These are phyloP conservation scores for Bagarius yarrelli DNA, from an alignment of 2,113 vertebrate species.

Conservation along the genomic window DNA sequence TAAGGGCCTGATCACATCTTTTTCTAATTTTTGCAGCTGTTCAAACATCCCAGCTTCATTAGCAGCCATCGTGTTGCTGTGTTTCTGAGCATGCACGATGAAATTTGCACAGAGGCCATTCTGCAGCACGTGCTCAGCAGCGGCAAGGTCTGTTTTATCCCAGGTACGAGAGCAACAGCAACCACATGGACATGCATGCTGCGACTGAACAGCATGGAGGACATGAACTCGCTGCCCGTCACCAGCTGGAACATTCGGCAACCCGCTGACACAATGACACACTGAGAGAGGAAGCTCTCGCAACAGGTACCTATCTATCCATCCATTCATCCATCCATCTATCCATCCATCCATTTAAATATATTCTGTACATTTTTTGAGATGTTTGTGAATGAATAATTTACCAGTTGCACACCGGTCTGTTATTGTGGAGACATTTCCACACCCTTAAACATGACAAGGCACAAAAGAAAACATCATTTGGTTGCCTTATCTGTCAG, in stretches of 20 bases:
- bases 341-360: too few species aligned
- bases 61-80: conserved; percentile 80
- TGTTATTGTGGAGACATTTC: too few species aligned
- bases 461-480: too few species aligned
- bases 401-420: too few species aligned
- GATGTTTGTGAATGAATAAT: too few species aligned
- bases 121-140: conserved; percentile 78
- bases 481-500: too few species aligned
- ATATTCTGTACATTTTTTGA: too few species aligned
- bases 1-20: neutral
- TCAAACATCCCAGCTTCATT: conserved; percentile 79
- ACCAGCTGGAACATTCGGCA: conserved; percentile 92
- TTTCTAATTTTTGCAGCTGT: conserved; percentile 68
- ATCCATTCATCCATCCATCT: too few species aligned
- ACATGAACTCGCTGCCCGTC: conserved; percentile 77
- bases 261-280: conserved; percentile 74
- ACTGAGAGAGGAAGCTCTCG: conserved; percentile 82
- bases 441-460: too few species aligned
- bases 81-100: conserved; percentile 91
- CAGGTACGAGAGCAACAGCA: conserved; percentile 75
- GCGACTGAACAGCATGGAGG: conserved; percentile 73
- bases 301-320: conserved; percentile 69
- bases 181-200: conserved; percentile 97
- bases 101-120: conserved; percentile 84
- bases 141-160: conserved; percentile 90